phyloP scores from a whole-genome alignment of 2,888 invertebrate species.

The Athripsodes cinereus region DNA sequence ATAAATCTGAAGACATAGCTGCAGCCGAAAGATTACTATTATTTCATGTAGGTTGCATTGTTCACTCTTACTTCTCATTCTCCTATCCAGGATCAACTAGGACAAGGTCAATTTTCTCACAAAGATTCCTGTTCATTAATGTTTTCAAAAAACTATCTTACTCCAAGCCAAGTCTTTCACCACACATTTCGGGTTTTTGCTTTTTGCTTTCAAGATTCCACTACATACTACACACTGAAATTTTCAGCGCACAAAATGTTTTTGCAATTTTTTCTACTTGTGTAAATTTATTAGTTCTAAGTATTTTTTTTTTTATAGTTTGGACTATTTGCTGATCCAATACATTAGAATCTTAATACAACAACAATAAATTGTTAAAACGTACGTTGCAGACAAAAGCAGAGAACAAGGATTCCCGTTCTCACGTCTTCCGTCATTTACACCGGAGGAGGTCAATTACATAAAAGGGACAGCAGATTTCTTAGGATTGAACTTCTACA shows the following conservation, averaged over 20 bases:
- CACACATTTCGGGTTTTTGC: no score
- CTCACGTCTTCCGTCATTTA: conserved; percentile 55
- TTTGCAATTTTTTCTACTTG: no score
- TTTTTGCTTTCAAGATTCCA: no score
- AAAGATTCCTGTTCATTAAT: no score
- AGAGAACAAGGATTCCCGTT: conserved; percentile 47
- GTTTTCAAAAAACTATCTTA: no score
- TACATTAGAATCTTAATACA: conserved; percentile 53
- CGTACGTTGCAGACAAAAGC: conserved; percentile 50
- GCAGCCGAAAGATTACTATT: conserved; percentile 46
- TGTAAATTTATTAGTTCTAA: no score
- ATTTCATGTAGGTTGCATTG: conserved; percentile 37
- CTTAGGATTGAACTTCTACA: conserved; percentile 66
- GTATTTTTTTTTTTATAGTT: conserved; percentile 25
- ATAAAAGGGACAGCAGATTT: conserved; percentile 59
- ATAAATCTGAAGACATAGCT: conserved; percentile 36
- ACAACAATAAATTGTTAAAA: conserved; percentile 54
- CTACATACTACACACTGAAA: no score
- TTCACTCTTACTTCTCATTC: no score
- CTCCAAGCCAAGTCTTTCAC: no score
- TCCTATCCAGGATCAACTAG: no score
- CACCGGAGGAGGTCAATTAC: conserved; percentile 51
- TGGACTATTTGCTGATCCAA: conserved; percentile 55
- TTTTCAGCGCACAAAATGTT: no score
- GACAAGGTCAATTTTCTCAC: no score